These are phyloP conservation scores for Eugnorisma glareosa DNA, from an alignment of 2,888 invertebrate species.

Conservation along the genomic window DNA sequence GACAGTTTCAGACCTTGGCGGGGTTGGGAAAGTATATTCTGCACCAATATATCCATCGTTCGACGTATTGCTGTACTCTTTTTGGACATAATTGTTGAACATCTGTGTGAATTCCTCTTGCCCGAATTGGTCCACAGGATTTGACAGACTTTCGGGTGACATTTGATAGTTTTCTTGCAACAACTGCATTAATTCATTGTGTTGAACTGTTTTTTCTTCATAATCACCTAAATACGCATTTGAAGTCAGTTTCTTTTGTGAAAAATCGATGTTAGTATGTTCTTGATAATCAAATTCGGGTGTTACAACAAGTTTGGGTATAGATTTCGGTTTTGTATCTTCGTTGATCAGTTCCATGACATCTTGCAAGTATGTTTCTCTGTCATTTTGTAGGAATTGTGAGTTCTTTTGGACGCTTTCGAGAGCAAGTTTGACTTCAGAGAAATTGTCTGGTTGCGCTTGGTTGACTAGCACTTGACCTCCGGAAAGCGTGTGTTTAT, in stretches of 20 bases:
- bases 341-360: conserved; percentile 76
- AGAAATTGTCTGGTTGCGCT: conserved; percentile 67
- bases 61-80: conserved; percentile 36
- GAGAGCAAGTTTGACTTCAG: conserved; percentile 75
- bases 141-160: conserved; percentile 40
- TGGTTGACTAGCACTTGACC: conserved; percentile 82
- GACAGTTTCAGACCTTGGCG: conserved; percentile 80
- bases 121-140: conserved; percentile 36
- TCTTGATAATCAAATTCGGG: conserved; percentile 17
- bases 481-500: conserved; percentile 80
- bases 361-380: conserved; percentile 70
- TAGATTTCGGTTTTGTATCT: conserved; percentile 55
- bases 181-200: conserved; percentile 58
- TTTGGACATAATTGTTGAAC: conserved; percentile 54
- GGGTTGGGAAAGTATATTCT: conserved; percentile 75
- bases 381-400: conserved; percentile 72
- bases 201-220: conserved; percentile 32
- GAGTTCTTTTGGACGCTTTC: conserved; percentile 75
- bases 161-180: conserved; percentile 43
- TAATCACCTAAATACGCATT: conserved; percentile 13
- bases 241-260: conserved; percentile 1
- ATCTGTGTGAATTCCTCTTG: conserved; percentile 60
- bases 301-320: neutral
- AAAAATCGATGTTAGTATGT: conserved; percentile 4
- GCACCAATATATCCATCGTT: conserved; percentile 40